Conservation (phyloP, 2,797 vertebrate species). For the Ibycter americanus region DNA sequence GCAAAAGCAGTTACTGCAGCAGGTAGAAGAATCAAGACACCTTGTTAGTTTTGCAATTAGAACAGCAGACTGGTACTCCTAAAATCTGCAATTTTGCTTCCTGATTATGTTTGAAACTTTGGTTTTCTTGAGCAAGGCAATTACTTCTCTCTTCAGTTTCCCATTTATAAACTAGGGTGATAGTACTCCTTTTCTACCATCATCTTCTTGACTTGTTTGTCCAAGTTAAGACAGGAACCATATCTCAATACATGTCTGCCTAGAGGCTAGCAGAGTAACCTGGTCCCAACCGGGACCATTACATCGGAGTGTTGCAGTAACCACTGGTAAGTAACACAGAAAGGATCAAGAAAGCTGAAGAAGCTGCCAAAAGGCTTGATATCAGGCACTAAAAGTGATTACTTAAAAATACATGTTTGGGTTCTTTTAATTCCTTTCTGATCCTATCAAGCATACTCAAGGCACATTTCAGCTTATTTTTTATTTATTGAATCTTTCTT, state of each 20-base stretch:
- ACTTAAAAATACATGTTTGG: neutral
- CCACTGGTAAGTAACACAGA: neutral
- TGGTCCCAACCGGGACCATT: accelerated
- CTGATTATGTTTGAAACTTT: neutral
- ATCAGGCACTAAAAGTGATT: neutral
- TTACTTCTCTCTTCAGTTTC: neutral
- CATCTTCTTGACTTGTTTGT: neutral
- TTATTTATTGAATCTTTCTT: constrained; percentile 25
- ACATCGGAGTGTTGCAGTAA: neutral
- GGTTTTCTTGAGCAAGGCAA: neutral
- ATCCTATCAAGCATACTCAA: neutral
- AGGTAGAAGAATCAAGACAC: neutral
- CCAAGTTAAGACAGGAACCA: neutral
- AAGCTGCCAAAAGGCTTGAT: neutral
- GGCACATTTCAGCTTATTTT: constrained; percentile 25
- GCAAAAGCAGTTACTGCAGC: neutral
- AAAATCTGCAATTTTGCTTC: neutral
- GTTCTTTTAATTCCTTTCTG: constrained; percentile 12
- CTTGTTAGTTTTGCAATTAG: neutral
- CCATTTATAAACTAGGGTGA: neutral
- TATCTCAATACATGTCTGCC: neutral
- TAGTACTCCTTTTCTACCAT: neutral
- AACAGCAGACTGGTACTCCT: neutral
- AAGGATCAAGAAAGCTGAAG: neutral
- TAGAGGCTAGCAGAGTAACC: neutral